Evolutionary conservation across 2,113 vertebrate genomes (phyloP).

Genomic region (Prionailurus bengalensis): DNA sequence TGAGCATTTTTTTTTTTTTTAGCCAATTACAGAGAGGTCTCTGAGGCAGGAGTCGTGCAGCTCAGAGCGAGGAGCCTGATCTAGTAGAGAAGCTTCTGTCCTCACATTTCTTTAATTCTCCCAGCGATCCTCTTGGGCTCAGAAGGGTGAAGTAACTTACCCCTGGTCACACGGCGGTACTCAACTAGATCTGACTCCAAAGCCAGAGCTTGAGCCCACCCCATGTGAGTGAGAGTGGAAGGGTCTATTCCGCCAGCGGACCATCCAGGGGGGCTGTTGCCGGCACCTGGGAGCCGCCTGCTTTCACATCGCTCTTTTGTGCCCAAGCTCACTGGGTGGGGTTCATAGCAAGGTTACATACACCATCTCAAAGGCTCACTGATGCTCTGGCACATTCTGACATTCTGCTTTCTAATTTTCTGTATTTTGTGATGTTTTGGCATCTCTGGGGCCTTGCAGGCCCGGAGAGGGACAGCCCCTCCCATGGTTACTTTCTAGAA

Average conservation of each 20-base stretch:
- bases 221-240: not conserved
- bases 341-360: not conserved
- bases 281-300: not conserved
- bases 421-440: not conserved
- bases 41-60: not conserved
- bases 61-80: not conserved
- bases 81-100: not conserved
- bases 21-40: not conserved
- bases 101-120: not conserved
- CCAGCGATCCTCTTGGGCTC: not conserved
- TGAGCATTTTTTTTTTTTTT: not conserved
- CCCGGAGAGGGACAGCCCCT: not conserved
- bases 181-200: not conserved
- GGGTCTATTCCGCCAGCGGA: too few relatives aligned
- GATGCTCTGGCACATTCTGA: not conserved
- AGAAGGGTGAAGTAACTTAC: not conserved
- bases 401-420: not conserved
- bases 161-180: not conserved
- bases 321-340: not conserved
- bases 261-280: accelerated
- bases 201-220: not conserved
- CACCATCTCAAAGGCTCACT: not conserved
- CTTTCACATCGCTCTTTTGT: not conserved
- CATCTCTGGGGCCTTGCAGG: not conserved
- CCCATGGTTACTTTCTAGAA: not conserved